Percentiles rank a stretch among this genome's conserved stretches.
phyloP scores from a whole-genome alignment of 2,797 vertebrate genomes.

The Pipistrellus pygmaeus region DNA sequence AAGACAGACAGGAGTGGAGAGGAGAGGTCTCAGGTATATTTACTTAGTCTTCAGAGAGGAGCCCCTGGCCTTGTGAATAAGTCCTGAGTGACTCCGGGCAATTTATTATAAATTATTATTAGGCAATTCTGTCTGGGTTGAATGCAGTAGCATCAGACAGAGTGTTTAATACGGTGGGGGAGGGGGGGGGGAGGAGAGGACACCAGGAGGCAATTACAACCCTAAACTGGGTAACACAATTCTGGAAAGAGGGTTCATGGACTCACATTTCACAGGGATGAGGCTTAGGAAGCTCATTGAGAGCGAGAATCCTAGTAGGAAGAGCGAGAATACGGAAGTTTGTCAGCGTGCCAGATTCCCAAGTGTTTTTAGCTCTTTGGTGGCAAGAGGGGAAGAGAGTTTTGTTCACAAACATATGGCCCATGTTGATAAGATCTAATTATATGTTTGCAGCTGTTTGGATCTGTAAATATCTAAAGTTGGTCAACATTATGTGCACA shows the following conservation, averaged over 20 bases:
- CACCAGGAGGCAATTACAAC: neutral
- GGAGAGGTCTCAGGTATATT: neutral
- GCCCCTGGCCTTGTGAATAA: neutral
- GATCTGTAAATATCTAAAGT: constrained; percentile 83
- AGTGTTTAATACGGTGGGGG: neutral
- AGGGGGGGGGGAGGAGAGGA: fast-evolving
- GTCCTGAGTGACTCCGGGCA: neutral
- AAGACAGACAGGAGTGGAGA: neutral
- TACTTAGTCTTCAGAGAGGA: neutral
- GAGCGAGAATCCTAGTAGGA: constrained; percentile 23
- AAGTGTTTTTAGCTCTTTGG: constrained; percentile 68
- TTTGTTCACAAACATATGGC: constrained; percentile 72
- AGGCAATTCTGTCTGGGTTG: neutral
- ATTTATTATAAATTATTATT: neutral
- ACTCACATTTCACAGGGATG: neutral
- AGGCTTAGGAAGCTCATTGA: neutral
- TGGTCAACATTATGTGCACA: constrained; percentile 76
- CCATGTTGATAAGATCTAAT: constrained; percentile 83
- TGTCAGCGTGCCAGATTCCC: neutral
- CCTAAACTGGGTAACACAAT: neutral
- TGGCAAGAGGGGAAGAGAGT: constrained; percentile 63
- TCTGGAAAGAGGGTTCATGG: neutral
- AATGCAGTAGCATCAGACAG: neutral
- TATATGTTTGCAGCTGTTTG: constrained; percentile 84
- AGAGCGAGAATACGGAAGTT: constrained; percentile 61